These are phyloP conservation scores for Nebria brevicollis DNA, from an alignment of 2,888 invertebrate genomes.

Conservation along the genomic window DNA sequence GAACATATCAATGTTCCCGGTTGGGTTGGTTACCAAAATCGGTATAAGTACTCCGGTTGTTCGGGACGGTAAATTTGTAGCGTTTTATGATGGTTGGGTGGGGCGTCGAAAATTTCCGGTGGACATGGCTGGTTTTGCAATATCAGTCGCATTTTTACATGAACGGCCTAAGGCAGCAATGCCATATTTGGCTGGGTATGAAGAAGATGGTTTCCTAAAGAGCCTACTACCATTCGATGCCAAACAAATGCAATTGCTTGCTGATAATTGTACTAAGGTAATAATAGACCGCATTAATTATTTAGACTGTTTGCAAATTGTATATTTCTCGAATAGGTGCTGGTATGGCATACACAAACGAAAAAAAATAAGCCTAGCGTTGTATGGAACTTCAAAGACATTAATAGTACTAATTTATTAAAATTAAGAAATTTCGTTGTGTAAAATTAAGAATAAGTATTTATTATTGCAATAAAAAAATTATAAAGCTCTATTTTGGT, in stretches of 20 bases:
- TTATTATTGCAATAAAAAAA: too few relatives aligned
- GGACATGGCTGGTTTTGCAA: constrained; percentile 88
- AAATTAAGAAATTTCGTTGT: constrained; percentile 68
- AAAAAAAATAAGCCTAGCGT: constrained; percentile 72
- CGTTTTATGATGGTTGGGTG: constrained; percentile 83
- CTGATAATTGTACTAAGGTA: constrained; percentile 75
- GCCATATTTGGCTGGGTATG: constrained; percentile 77
- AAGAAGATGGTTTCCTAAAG: constrained; percentile 81
- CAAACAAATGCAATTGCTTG: constrained; percentile 77
- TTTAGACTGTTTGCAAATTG: too few relatives aligned
- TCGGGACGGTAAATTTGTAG: constrained; percentile 68
- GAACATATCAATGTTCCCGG: constrained; percentile 86
- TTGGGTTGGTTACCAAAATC: constrained; percentile 79
- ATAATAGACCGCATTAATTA: constrained; percentile 14
- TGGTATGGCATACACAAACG: constrained; percentile 80
- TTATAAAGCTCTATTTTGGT: too few relatives aligned
- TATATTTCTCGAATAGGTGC: constrained; percentile 62
- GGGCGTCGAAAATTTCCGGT: constrained; percentile 79
- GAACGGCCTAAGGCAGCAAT: constrained; percentile 72
- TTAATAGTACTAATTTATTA: constrained; percentile 71
- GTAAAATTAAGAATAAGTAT: constrained; percentile 53
- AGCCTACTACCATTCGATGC: constrained; percentile 74
- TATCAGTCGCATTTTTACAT: constrained; percentile 72
- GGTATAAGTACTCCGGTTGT: constrained; percentile 76
- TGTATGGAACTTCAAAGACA: constrained; percentile 67